Base-by-base conservation (phyloP, 2,113 vertebrate genomes). In the Eclectus roratus region DNA sequence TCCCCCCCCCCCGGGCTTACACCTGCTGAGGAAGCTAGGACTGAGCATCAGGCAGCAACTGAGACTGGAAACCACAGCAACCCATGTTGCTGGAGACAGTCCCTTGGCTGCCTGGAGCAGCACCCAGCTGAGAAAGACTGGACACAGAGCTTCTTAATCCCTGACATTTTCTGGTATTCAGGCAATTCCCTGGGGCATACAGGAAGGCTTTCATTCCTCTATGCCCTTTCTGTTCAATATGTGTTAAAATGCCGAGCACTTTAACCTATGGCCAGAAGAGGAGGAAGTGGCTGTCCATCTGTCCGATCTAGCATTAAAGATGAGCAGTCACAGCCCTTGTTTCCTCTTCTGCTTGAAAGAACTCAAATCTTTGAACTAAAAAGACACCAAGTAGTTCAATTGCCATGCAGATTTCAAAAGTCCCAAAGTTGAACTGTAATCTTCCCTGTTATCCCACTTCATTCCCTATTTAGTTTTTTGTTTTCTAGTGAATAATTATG, bases 151-250 rank as follows among this genome's bases (percentile, higher is more conserved):
- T 46, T 78, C 77, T 84, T 70, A 92, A 85, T 86, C 43, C 72
- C 60, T 89, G 81, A 18, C 73, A 35, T 78, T 94, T 92, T 84
- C 80, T 86, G 74, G 70, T 41, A 39, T 88, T 87, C 68, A 72
- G 69, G 60, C 88, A 80, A 2, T 69, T 94, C 82, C 68, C 68
- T 24, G 55, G 70, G 68, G 60, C 14, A 81, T 65, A 95, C 92
- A 94, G 81, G 68, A 73, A 93, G 77, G 91, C 85, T 89, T 94
- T 95, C 79, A 91, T 96, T 95, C 84, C 73, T 68, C 86, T 93
- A 5, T 91, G 77, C 33, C 52, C 77, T 89, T 84, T 93, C 83
- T 79, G 47, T 87, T 96, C 78, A 72, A 28, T 87, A 71, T 1
- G 1, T 14, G 18, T 60, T 91, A 41, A 55, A 80, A 81, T 87